Base-by-base conservation (phyloP, 2,113 vertebrate species). In the Gnathonemus longibarbis region DNA sequence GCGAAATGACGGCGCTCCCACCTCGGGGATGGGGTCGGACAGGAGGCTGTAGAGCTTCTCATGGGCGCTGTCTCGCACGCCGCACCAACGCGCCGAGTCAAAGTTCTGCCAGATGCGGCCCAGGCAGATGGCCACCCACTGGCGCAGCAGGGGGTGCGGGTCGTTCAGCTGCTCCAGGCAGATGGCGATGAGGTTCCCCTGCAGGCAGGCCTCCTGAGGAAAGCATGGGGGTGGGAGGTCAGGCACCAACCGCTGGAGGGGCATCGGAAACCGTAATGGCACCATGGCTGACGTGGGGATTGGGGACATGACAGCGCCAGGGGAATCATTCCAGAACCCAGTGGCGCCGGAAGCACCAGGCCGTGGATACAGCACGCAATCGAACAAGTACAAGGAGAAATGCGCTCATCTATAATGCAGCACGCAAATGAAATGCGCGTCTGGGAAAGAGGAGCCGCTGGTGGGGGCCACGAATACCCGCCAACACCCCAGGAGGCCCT, bases 31-130 rank as follows among this genome's bases (percentile, higher is more conserved):
- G 13, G 98, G 97, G 92, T 99, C 98, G 0, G 98, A 98, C 70
- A 99, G 96, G 89, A 99, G 97, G 21, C 96, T 99, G 96, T 98
- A 99, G 92, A 99, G 98, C 92, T 99, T 99, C 91, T 99, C 98
- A 0, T 99, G 98, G 17, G 98, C 98, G 0, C 98, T 99, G 95
- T 99, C 98, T 42, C 98, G 95, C 49, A 99, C 98, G 0, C 98
- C 98, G 0, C 98, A 99, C 98, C 98, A 99, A 62, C 98, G 92
- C 0, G 98, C 98, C 0, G 98, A 97, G 94, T 99, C 98, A 5
- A 99, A 99, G 95, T 99, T 99, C 96, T 99, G 98, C 98, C 98
- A 99, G 94, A 99, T 98, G 1, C 98, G 96, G 0, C 98, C 98
- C 19, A 99, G 94, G 92, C 98, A 99, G 94, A 99, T 99, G 93